Evolutionary conservation across 2,888 invertebrate species (phyloP).

Genomic region (Phania funesta): DNA sequence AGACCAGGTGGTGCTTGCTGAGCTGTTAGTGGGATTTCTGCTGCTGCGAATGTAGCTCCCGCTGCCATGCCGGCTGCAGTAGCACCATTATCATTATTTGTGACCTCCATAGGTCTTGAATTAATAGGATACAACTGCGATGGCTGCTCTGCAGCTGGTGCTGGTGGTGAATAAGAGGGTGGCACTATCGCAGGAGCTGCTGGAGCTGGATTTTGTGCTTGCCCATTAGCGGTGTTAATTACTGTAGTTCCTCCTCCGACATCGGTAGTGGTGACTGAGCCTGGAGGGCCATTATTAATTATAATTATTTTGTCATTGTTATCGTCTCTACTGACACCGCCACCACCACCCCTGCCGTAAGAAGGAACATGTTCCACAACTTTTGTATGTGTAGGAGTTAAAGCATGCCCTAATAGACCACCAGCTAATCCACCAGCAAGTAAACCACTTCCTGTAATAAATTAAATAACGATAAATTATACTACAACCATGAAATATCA

Average conservation of each 20-base stretch:
- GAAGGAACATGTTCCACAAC: slow-evolving; percentile 70
- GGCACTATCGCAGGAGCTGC: slow-evolving; percentile 66
- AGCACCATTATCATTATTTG: slow-evolving; percentile 30
- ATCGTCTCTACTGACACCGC: slow-evolving; percentile 59
- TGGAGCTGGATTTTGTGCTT: slow-evolving; percentile 32
- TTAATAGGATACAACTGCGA: slow-evolving; percentile 27
- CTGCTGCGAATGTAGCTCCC: slow-evolving; percentile 42
- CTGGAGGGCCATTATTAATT: slow-evolving; percentile 79
- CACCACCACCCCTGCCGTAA: slow-evolving; percentile 71
- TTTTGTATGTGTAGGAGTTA: slow-evolving; percentile 76
- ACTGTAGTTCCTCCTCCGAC: slow-evolving; percentile 75
- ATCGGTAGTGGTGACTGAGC: slow-evolving; percentile 75
- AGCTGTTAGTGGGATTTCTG: slow-evolving; percentile 27
- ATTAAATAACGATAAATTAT: neutral
- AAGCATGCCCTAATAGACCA: slow-evolving; percentile 76
- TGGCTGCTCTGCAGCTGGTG: slow-evolving; percentile 17
- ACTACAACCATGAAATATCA: neutral
- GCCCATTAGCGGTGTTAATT: slow-evolving; percentile 70
- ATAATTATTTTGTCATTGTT: slow-evolving; percentile 78
- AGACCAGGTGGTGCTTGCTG: slow-evolving; percentile 5
- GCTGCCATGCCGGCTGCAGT: slow-evolving; percentile 25
- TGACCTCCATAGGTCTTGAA: neutral
- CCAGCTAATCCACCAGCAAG: slow-evolving; percentile 78
- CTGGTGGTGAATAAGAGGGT: slow-evolving; percentile 31
- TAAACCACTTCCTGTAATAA: slow-evolving; percentile 75